A percentile compares a stretch with the other conserved stretches of the same genome.
Evolutionary conservation across 2,797 vertebrate genomes (phyloP).

Genomic region (Periparus ater): DNA sequence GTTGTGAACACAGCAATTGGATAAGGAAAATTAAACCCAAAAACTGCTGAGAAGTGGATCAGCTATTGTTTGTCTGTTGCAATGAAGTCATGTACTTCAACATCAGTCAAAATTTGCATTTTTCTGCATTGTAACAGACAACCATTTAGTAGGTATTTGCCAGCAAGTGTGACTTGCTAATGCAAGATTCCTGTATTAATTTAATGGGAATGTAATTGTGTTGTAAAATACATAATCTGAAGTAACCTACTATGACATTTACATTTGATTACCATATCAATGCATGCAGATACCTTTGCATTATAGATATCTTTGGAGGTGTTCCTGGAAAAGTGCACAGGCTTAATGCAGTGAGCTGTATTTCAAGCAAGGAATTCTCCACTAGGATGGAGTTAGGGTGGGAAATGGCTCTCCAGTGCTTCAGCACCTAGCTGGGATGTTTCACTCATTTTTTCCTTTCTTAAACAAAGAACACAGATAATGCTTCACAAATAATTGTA

Average conservation of each 20-base stretch:
- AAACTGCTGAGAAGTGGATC: slow-evolving; percentile 20
- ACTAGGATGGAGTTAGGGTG: neutral
- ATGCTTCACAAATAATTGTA: neutral
- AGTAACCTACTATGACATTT: slow-evolving; percentile 65
- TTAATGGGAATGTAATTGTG: slow-evolving; percentile 70
- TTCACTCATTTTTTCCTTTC: neutral
- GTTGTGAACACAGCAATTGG: neutral
- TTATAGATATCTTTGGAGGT: slow-evolving; percentile 21
- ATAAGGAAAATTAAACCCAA: slow-evolving; percentile 16
- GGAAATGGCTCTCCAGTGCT: neutral
- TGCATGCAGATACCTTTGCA: slow-evolving; percentile 36
- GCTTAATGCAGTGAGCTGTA: neutral
- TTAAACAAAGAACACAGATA: neutral
- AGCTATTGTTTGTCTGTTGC: slow-evolving; percentile 44
- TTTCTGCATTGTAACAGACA: slow-evolving; percentile 47
- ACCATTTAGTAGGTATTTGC: slow-evolving; percentile 55
- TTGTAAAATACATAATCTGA: slow-evolving; percentile 73
- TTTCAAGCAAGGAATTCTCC: slow-evolving; percentile 20
- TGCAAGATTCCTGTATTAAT: slow-evolving; percentile 55
- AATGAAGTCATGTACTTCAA: slow-evolving; percentile 19
- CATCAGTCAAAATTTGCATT: slow-evolving; percentile 58
- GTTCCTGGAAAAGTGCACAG: slow-evolving; percentile 32
- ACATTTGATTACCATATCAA: slow-evolving; percentile 67
- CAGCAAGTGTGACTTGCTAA: slow-evolving; percentile 55
- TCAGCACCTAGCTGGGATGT: neutral